phyloP scores from a whole-genome alignment of 2,888 invertebrate genomes.

The Euspilapteryx auroguttella region DNA sequence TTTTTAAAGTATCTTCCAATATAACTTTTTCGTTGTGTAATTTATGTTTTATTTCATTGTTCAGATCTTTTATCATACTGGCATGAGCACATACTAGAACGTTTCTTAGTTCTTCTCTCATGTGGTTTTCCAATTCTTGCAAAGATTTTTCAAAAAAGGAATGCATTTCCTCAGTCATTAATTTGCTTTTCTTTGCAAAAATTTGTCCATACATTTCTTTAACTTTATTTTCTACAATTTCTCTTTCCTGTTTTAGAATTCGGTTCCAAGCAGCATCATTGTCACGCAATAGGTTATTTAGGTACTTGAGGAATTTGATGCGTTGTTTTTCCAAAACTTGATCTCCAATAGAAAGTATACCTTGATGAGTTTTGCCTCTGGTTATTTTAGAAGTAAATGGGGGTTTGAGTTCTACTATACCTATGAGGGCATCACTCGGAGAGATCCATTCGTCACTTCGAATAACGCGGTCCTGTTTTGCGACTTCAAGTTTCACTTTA shows the following conservation, averaged over 20 bases:
- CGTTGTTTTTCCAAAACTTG: constrained; percentile 22
- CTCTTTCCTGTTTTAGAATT: constrained; percentile 26
- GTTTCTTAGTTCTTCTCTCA: constrained; percentile 23
- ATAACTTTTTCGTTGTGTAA: constrained; percentile 20
- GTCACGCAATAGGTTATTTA: constrained; percentile 20
- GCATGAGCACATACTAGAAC: constrained; percentile 21
- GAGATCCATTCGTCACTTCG: constrained; percentile 36
- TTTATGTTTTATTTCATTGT: constrained; percentile 27
- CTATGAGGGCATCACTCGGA: constrained; percentile 41
- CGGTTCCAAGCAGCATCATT: constrained; percentile 35
- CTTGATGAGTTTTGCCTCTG: constrained; percentile 38
- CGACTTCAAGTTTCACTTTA: constrained; percentile 1
- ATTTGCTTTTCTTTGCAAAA: constrained; percentile 25
- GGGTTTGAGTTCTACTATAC: constrained; percentile 27
- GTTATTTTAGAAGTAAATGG: constrained; percentile 49
- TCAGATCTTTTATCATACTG: constrained; percentile 24
- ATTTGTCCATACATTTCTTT: constrained; percentile 22
- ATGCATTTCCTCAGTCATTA: constrained; percentile 26
- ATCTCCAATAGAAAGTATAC: constrained; percentile 37
- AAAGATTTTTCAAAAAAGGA: constrained; percentile 31
- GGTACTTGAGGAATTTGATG: constrained; percentile 16
- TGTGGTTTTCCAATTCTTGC: constrained; percentile 30
- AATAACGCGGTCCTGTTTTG: constrained; percentile 2
- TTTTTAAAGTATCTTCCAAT: constrained; percentile 19
- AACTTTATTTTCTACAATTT: constrained; percentile 20